These are phyloP conservation scores for Montifringilla adamsi DNA, from an alignment of 2,113 vertebrate species.

Conservation along the genomic window DNA sequence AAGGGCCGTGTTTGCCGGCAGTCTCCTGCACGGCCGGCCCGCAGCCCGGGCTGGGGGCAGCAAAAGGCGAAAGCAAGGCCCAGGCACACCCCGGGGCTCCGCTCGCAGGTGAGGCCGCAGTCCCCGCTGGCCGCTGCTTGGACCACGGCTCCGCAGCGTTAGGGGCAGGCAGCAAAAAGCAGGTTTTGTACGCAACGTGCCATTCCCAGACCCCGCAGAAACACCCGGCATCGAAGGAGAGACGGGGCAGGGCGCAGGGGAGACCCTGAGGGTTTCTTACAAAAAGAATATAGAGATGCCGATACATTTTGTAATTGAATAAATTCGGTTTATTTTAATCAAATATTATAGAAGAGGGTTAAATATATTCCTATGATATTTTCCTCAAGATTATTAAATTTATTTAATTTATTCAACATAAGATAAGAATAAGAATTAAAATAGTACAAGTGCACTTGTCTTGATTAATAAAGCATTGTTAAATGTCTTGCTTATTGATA, in stretches of 20 bases:
- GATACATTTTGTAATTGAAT: slow-evolving; percentile 26
- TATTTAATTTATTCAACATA: slow-evolving; percentile 73
- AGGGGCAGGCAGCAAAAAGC: background rate
- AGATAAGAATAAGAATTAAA: slow-evolving; percentile 39
- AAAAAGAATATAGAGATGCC: background rate
- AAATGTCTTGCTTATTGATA: slow-evolving; percentile 52
- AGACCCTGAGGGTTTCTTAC: background rate
- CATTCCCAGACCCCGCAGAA: background rate
- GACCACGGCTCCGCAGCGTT: too few relatives aligned
- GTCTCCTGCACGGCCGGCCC: fast-evolving
- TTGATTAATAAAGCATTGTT: slow-evolving; percentile 74
- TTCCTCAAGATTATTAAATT: slow-evolving; percentile 59
- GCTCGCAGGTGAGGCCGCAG: too few relatives aligned
- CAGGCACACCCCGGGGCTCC: fast-evolving
- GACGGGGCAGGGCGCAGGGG: fast-evolving
- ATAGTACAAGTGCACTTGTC: slow-evolving; percentile 75
- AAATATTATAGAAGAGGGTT: slow-evolving; percentile 56
- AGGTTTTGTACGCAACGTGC: background rate
- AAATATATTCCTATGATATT: slow-evolving; percentile 68
- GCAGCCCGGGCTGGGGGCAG: background rate
- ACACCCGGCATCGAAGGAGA: fast-evolving
- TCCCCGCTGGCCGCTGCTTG: background rate
- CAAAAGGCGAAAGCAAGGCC: background rate
- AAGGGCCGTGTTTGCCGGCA: background rate
- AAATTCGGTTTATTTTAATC: slow-evolving; percentile 67